Percentiles rank a stretch among this genome's conserved stretches.
Evolutionary conservation across 2,888 invertebrate species (phyloP).

Genomic region (Trachelus iudaicus): DNA sequence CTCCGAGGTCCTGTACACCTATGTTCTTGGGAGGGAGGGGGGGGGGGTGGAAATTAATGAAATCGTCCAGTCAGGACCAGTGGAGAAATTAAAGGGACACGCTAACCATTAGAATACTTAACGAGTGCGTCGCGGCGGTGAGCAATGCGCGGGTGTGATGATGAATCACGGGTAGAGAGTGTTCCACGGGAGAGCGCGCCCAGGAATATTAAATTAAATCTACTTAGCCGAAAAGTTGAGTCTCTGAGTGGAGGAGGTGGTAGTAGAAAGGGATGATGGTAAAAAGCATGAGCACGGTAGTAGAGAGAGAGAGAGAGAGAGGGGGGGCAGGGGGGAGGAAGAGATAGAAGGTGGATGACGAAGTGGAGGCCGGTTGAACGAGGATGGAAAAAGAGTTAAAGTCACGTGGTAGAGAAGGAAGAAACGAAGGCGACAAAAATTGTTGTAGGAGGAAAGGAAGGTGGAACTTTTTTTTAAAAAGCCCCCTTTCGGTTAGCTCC

Average conservation of each 20-base stretch:
- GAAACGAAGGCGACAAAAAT: conserved; percentile 11
- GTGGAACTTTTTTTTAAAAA: conserved; percentile 27
- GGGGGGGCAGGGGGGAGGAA: not conserved
- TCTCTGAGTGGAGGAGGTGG: conserved; percentile 13
- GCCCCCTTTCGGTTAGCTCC: conserved; percentile 49
- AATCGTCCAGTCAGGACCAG: conserved; percentile 40
- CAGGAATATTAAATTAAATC: conserved; percentile 60
- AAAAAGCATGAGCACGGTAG: conserved; percentile 14
- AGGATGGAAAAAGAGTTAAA: no score
- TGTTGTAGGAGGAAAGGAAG: conserved; percentile 20
- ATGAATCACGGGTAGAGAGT: conserved; percentile 60
- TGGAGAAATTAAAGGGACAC: conserved; percentile 50
- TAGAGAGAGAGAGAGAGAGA: not conserved
- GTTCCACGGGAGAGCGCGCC: conserved; percentile 44
- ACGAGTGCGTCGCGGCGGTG: conserved; percentile 58
- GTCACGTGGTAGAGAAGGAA: conserved; percentile 7
- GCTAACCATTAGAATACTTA: conserved; percentile 62
- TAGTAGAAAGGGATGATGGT: conserved; percentile 16
- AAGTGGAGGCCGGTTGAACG: conserved; percentile 7
- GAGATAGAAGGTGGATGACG: conserved; percentile 8
- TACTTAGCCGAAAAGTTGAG: conserved; percentile 40
- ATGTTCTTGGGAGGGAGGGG: not conserved
- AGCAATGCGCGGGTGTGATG: conserved; percentile 64
- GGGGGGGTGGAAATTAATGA: conserved; percentile 41
- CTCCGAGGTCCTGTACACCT: not conserved